Base-by-base conservation (phyloP, 2,888 invertebrate species). In the Melanotus villosus region DNA sequence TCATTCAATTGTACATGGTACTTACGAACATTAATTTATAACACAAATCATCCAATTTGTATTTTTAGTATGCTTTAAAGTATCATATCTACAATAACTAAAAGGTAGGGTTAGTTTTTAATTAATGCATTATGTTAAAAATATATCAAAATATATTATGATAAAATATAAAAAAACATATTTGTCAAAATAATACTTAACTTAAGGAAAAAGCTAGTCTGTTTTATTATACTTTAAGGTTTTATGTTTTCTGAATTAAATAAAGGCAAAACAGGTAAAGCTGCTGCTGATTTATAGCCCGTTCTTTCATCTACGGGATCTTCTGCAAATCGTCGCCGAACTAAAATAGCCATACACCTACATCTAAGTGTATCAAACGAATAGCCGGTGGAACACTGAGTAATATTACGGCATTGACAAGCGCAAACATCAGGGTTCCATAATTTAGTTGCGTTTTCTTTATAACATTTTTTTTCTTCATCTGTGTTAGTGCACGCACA, bases 401-500 rank as follows among this genome's bases (percentile, higher is more conserved):
- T 79, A 7, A 81, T 78, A 26, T 87, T 85, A 34, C 88, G 84
- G 75, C 92, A 92, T 56, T 85, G 83, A 75, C 92, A 92, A 9
- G 84, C 80, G 77, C 92, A 92, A 0, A 82, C 80, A 4, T 86
- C 81, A 5, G 87, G 83, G 78, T 91, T 88, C 92, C 92, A 92
- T 16, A 88, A 79, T 81, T 89, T 91, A 10, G 82, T 84, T 0
- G 78, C 80, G 19, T 83, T 85, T 54, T 86, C 82, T 71, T 86
- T 85, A 60, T 82, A 78, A 77, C 92, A 92, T 79, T 90, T 90
- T 5, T 85, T 82, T 68, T 87, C 86, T 32, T 90, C 91, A 72
- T 91, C 90, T 2, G 79, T 77, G 74, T 91, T 91, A 7, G 81
- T 85, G 78, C 92, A 92, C 10, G 81, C 80, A 78, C 92, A 92